Conservation (phyloP, 2,113 vertebrate genomes). For the Mormyrus iriodes region DNA sequence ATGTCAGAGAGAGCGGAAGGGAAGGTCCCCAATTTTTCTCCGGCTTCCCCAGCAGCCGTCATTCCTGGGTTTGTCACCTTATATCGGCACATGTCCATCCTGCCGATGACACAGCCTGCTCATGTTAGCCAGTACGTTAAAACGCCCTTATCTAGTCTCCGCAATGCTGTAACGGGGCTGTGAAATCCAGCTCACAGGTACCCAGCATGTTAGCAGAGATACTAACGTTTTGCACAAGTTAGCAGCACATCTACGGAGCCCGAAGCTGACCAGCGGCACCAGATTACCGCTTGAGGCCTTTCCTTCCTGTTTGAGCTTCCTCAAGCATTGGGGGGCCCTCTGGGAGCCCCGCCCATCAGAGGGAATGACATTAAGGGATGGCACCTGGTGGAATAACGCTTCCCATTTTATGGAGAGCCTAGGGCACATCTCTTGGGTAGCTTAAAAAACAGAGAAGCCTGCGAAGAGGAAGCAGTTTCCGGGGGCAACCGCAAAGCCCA, state of each 20-base stretch:
- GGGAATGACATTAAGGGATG: background rate
- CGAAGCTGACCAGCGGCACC: background rate
- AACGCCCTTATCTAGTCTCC: background rate
- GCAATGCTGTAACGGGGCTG: background rate
- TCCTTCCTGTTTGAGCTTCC: background rate
- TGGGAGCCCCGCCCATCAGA: background rate
- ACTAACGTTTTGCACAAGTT: background rate
- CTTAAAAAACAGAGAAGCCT: background rate
- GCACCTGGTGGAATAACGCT: background rate
- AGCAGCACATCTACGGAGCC: background rate
- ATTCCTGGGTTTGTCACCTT: background rate
- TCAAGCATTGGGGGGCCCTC: background rate
- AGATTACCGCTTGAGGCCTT: background rate
- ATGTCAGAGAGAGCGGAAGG: background rate
- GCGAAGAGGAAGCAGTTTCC: background rate
- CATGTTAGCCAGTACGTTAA: background rate
- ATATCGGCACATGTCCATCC: background rate
- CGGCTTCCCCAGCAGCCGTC: constrained; percentile 6
- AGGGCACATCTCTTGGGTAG: background rate
- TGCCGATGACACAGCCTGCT: background rate
- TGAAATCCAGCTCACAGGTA: background rate
- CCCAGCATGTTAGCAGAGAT: background rate
- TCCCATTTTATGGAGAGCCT: background rate
- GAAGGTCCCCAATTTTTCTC: background rate
- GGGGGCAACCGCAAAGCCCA: background rate